Evolutionary conservation across 2,888 invertebrate species (phyloP).

Genomic region (Ctenicera cuprea): DNA sequence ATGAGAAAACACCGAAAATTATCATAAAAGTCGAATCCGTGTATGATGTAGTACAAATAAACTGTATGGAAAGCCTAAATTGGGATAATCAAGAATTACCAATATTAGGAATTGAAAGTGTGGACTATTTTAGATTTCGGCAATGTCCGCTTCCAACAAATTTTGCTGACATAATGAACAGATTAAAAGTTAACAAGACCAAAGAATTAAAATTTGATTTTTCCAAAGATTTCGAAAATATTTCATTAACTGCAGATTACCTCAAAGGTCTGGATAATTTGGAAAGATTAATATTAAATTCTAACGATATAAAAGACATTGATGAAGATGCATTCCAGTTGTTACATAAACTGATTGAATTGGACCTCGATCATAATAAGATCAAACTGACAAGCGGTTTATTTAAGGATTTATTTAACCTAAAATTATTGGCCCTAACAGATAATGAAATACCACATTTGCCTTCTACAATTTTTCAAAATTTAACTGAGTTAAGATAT

Average conservation of each 20-base stretch:
- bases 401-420: constrained; percentile 60
- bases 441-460: constrained; percentile 80
- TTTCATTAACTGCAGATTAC: constrained; percentile 50
- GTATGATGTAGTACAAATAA: not conserved
- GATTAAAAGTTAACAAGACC: constrained; percentile 70
- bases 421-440: constrained; percentile 78
- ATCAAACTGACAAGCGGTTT: constrained; percentile 67
- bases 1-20: not conserved
- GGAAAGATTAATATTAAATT: constrained; percentile 38
- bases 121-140: constrained; percentile 74
- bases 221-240: constrained; percentile 29
- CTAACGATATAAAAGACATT: constrained; percentile 47
- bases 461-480: constrained; percentile 77
- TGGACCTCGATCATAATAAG: constrained; percentile 79
- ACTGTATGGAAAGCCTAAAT: not conserved
- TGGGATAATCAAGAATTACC: constrained; percentile 68
- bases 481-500: constrained; percentile 76
- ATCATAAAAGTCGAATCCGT: not conserved
- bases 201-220: constrained; percentile 54
- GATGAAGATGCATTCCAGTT: constrained; percentile 70
- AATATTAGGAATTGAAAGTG: constrained; percentile 70
- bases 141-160: constrained; percentile 75
- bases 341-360: constrained; percentile 77
- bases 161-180: constrained; percentile 73
- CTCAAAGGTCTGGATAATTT: constrained; percentile 50